Conservation (phyloP, 2,113 vertebrate species). For the Fregata magnificens region DNA sequence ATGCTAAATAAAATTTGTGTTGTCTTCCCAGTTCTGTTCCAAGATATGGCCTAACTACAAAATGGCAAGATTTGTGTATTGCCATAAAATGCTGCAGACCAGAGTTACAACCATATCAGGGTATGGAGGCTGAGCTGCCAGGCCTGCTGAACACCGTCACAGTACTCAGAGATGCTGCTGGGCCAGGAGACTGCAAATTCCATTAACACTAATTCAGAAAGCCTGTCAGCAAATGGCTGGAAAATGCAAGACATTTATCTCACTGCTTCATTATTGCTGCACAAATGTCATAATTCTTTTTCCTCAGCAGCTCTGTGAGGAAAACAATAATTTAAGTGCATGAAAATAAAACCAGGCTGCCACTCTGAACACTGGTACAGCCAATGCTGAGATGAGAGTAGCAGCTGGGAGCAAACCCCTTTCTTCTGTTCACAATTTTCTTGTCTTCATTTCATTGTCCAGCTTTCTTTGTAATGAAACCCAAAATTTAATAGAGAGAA, state of each 20-base stretch:
- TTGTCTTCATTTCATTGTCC: not conserved
- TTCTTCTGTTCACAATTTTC: not conserved
- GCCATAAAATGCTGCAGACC: not conserved
- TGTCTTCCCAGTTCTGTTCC: not conserved
- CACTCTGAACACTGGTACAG: not conserved
- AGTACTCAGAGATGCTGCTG: not conserved
- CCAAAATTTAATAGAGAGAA: not conserved
- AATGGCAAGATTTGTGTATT: not conserved
- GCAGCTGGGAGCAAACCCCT: not conserved
- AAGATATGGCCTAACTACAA: not conserved
- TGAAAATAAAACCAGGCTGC: constrained; percentile 1
- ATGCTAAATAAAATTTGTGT: not conserved
- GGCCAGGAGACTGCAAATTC: not conserved
- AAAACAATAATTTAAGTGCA: not conserved
- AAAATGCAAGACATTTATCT: not conserved
- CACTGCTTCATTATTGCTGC: not conserved
- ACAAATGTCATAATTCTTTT: not conserved
- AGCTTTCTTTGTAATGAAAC: not conserved
- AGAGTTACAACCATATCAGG: not conserved
- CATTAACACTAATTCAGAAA: not conserved
- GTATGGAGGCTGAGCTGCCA: not conserved
- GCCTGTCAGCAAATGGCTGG: not conserved
- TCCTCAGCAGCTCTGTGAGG: not conserved
- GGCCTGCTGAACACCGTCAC: accelerated
- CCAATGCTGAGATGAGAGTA: not conserved